Conservation (phyloP, 2,113 vertebrate species). For the Lepidothrix coronata region DNA sequence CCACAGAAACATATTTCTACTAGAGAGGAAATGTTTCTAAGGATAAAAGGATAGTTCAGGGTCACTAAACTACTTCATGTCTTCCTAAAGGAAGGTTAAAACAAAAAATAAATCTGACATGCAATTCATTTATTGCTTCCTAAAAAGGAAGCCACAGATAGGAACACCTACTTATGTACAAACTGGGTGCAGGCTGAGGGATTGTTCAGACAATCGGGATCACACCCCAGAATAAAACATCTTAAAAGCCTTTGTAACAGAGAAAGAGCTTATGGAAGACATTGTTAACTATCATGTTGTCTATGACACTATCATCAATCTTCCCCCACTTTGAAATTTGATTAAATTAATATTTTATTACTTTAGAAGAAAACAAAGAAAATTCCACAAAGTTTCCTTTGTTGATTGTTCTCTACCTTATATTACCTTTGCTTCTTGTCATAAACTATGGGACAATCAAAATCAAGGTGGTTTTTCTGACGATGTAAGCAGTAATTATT, state of each 20-base stretch:
- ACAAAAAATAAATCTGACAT: not conserved
- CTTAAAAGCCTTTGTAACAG: not conserved
- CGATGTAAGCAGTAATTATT: not conserved
- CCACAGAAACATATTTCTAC: not conserved
- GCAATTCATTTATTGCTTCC: not conserved
- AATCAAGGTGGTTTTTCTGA: not conserved
- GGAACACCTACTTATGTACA: not conserved
- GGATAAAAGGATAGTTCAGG: not conserved
- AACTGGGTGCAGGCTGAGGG: not conserved
- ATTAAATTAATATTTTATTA: not conserved
- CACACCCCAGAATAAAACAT: not conserved
- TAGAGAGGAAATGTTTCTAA: not conserved
- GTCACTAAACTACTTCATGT: not conserved
- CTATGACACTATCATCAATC: not conserved
- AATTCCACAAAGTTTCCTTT: not conserved
- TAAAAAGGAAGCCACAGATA: not conserved
- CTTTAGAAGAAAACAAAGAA: not conserved
- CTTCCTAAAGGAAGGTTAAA: not conserved
- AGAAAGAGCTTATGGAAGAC: not conserved
- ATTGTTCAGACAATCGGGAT: not conserved
- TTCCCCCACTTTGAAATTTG: not conserved
- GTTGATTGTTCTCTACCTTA: not conserved
- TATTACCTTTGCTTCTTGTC: not conserved
- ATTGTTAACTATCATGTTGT: not conserved
- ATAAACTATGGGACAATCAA: not conserved